A percentile compares a stretch with the other conserved stretches of the same genome.
Evolutionary conservation across 1,140 invertebrate genomes (phyloP).

Genomic region (Kradibia gibbosae): DNA sequence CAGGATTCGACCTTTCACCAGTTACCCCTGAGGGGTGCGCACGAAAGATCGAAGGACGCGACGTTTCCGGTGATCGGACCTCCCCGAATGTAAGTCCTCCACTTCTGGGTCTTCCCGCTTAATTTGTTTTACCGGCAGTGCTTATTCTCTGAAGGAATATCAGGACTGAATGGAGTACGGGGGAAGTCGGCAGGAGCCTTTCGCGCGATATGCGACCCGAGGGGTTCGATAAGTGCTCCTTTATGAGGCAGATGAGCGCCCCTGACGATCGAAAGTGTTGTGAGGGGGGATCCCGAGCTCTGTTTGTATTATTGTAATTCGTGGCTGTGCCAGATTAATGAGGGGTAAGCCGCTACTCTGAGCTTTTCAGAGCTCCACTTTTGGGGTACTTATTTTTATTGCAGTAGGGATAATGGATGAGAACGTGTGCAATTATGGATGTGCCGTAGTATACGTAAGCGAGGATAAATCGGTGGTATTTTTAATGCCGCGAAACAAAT

Average conservation of each 20-base stretch:
- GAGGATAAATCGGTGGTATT: not conserved
- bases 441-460: not conserved
- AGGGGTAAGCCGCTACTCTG: not conserved
- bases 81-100: not conserved
- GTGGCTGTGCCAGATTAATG: not conserved
- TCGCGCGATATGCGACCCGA: not conserved
- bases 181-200: not conserved
- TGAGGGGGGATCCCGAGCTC: not conserved
- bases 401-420: not conserved
- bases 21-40: not conserved
- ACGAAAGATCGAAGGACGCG: conserved; percentile 2
- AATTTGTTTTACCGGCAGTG: not conserved
- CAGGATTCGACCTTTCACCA: not conserved
- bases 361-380: conserved; percentile 12
- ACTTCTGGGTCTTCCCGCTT: not conserved
- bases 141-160: not conserved
- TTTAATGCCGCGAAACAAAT: no score
- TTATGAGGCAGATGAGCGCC: not conserved
- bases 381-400: not conserved
- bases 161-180: not conserved
- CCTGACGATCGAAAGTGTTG: not conserved
- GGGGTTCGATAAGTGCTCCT: conserved; percentile 18
- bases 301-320: conserved; percentile 21
- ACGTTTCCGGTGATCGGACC: not conserved
- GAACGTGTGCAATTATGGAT: not conserved